Percentiles rank a stretch among this genome's conserved stretches.
Conservation (phyloP, 2,113 vertebrate genomes). For the Pelodiscus sinensis region DNA sequence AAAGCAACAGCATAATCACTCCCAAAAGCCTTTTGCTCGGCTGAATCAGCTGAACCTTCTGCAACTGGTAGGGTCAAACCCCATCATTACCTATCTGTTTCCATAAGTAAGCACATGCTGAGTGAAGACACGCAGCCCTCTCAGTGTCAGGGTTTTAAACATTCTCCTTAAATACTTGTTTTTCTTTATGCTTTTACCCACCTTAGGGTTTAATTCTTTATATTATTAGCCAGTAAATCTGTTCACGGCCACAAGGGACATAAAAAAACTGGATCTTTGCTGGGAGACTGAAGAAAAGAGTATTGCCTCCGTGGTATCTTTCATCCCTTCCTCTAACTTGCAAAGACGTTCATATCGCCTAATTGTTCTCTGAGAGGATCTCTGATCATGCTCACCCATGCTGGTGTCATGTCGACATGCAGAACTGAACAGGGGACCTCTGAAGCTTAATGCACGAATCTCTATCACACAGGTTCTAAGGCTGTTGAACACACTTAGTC, state of each 20-base stretch:
- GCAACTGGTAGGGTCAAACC: neutral
- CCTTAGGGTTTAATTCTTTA: neutral
- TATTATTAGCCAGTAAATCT: neutral
- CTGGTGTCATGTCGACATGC: too few relatives aligned
- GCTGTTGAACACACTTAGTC: too few relatives aligned
- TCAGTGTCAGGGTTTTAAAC: neutral
- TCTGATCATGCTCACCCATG: neutral
- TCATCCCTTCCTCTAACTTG: neutral
- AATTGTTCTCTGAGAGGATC: neutral
- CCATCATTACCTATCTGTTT: neutral
- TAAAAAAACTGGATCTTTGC: fast-evolving
- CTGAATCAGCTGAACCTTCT: neutral
- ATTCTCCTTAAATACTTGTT: neutral
- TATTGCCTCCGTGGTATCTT: neutral
- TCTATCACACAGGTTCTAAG: too few relatives aligned
- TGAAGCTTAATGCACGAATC: too few relatives aligned
- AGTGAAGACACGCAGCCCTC: neutral
- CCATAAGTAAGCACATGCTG: neutral
- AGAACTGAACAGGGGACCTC: too few relatives aligned
- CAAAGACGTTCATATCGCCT: neutral
- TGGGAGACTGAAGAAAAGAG: neutral
- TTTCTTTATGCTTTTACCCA: neutral
- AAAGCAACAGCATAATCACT: neutral
- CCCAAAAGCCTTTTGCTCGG: neutral
- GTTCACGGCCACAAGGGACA: neutral